Conservation (phyloP, 2,888 invertebrate genomes). For the Unio delphinus region DNA sequence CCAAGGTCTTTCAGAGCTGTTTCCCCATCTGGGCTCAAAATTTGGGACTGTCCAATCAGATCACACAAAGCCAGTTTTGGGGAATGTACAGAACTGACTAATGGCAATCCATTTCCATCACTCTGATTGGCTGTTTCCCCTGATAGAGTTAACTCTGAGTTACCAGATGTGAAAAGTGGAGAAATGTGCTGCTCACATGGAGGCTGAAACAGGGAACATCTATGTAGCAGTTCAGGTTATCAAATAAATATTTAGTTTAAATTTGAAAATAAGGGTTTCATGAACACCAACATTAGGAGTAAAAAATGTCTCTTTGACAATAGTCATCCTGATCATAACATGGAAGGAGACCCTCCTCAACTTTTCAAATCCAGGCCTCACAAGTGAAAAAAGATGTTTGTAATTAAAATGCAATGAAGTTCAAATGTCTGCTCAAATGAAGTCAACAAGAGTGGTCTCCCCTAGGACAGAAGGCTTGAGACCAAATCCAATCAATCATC, state of each 20-base stretch:
- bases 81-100: slow-evolving; percentile 29
- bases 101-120: slow-evolving; percentile 24
- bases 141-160: slow-evolving; percentile 8
- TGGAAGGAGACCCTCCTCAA: too few relatives aligned
- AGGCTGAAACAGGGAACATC: background rate
- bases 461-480: too few relatives aligned
- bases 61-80: slow-evolving; percentile 57
- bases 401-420: too few relatives aligned
- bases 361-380: too few relatives aligned
- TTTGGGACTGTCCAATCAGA: slow-evolving; percentile 57
- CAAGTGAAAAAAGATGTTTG: too few relatives aligned
- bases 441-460: too few relatives aligned
- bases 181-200: slow-evolving; percentile 16
- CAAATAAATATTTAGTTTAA: background rate
- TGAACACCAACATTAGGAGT: too few relatives aligned
- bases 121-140: slow-evolving; percentile 10
- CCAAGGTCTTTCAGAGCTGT: slow-evolving; percentile 44
- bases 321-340: too few relatives aligned
- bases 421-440: too few relatives aligned
- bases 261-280: too few relatives aligned
- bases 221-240: background rate
- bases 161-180: slow-evolving; percentile 43
- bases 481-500: too few relatives aligned
- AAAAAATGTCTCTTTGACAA: too few relatives aligned
- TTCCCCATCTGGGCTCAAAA: slow-evolving; percentile 33